These are phyloP conservation scores for Anguilla marmorata DNA, from an alignment of 2,797 vertebrate genomes.

Conservation along the genomic window DNA sequence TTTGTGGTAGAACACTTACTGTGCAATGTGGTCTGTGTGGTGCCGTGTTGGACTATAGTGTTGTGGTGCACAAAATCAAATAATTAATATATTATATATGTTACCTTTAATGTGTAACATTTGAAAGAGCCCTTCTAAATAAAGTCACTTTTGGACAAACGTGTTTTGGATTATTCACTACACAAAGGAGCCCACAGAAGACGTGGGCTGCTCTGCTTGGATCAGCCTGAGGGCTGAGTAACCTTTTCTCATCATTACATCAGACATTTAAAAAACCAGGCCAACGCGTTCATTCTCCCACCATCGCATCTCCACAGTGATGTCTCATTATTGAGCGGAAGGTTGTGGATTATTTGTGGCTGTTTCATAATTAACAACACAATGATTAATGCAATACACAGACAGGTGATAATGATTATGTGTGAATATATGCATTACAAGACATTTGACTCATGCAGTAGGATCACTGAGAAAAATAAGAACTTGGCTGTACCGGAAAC, in stretches of 20 bases:
- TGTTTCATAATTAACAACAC: background rate
- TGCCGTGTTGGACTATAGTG: constrained; percentile 10
- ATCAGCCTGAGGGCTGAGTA: background rate
- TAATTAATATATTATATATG: background rate
- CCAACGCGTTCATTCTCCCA: constrained; percentile 1
- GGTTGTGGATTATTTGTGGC: background rate
- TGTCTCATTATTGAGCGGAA: background rate
- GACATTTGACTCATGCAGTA: background rate
- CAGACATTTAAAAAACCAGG: background rate
- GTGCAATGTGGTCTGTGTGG: background rate
- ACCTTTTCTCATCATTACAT: too few species aligned
- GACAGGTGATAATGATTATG: background rate
- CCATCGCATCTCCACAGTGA: background rate
- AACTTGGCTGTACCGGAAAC: background rate
- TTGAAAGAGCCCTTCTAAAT: background rate
- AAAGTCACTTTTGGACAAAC: background rate
- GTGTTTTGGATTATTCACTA: background rate
- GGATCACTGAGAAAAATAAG: background rate
- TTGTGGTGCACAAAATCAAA: background rate
- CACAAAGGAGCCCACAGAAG: background rate
- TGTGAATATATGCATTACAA: background rate
- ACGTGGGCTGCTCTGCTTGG: background rate
- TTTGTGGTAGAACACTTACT: background rate
- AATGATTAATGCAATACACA: background rate
- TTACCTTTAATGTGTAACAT: background rate